Conservation (phyloP, 2,797 vertebrate genomes). For the Euphonia xanthogaster region DNA sequence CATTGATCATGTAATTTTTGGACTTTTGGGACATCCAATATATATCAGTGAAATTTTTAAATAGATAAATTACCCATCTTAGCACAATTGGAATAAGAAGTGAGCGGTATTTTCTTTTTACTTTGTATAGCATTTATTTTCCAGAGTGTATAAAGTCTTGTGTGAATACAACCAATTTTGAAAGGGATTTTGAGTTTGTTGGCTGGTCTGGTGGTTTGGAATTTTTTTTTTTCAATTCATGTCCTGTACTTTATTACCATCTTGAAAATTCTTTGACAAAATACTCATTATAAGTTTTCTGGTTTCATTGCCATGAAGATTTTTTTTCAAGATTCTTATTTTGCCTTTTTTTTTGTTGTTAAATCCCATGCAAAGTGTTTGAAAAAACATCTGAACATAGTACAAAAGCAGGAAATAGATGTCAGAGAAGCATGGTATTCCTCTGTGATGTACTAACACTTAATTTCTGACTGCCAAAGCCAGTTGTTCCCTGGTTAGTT, state of each 20-base stretch:
- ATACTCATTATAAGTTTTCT: neutral
- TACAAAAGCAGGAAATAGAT: neutral
- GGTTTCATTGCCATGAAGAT: neutral
- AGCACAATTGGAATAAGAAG: neutral
- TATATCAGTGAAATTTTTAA: neutral
- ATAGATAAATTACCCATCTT: neutral
- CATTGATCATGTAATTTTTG: neutral
- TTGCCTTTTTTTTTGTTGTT: neutral
- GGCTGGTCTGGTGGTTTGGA: neutral
- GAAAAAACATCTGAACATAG: neutral
- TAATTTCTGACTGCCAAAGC: neutral
- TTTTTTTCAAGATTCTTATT: neutral
- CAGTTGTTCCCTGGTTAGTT: neutral
- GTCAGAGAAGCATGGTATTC: neutral
- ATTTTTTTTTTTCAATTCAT: neutral
- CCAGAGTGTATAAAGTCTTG: neutral
- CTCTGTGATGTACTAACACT: accelerated
- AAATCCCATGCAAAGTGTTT: neutral
- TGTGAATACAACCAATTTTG: neutral
- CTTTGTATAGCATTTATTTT: neutral
- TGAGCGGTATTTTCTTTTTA: neutral
- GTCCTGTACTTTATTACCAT: neutral
- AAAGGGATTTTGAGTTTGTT: neutral
- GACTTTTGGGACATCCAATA: neutral
- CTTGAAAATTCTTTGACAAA: neutral